Evolutionary conservation across 2,113 vertebrate genomes (phyloP).

Genomic region (Oncorhynchus gorbuscha): DNA sequence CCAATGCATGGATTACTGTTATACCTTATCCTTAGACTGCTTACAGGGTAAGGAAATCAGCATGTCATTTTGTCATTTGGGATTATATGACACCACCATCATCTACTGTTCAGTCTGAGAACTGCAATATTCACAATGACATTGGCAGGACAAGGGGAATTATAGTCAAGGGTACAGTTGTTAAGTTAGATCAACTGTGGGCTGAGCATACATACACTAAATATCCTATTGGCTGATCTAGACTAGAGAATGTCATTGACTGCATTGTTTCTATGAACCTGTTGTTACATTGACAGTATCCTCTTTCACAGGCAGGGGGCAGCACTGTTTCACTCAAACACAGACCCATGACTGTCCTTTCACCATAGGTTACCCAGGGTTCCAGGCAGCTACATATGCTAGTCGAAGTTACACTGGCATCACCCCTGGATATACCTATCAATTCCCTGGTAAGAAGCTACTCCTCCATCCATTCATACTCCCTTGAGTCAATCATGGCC

Average conservation of each 20-base stretch:
- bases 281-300: background rate
- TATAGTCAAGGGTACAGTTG: background rate
- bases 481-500: background rate
- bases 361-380: conserved; percentile 90
- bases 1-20: too few relatives aligned
- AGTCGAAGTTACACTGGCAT: conserved; percentile 96
- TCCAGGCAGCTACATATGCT: conserved; percentile 95
- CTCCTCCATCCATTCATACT: background rate
- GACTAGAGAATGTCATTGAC: background rate
- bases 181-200: background rate
- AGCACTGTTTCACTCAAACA: background rate
- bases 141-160: background rate
- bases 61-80: too few relatives aligned
- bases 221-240: too few relatives aligned
- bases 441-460: conserved; percentile 91
- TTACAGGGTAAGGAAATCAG: too few relatives aligned
- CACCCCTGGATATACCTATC: conserved; percentile 97
- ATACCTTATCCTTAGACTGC: too few relatives aligned
- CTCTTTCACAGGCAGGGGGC: conserved; percentile 27
- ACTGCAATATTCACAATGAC: conserved; percentile 15
- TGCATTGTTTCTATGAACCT: background rate
- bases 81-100: conserved; percentile 39
- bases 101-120: conserved; percentile 56
- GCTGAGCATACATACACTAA: too few relatives aligned
- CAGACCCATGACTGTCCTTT: conserved; percentile 14